Evolutionary conservation across 2,113 vertebrate species (phyloP).

Genomic region (Chaetura pelagica): DNA sequence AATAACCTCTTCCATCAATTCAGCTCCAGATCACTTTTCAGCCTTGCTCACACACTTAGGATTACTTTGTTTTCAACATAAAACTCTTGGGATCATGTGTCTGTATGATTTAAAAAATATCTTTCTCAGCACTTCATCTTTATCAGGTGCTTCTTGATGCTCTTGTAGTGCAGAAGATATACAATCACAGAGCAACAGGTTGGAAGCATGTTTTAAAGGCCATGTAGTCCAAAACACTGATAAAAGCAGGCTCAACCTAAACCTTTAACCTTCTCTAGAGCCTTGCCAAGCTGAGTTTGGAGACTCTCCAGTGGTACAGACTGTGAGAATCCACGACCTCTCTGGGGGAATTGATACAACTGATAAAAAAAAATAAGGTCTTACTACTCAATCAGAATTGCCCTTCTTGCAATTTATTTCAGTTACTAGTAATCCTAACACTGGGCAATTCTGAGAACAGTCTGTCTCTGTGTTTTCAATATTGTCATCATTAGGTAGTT

Average conservation of each 20-base stretch:
- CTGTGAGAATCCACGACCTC: not conserved
- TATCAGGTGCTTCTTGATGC: not conserved
- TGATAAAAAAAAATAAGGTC: accelerated
- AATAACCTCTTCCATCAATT: not conserved
- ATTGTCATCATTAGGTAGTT: not conserved
- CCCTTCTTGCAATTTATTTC: not conserved
- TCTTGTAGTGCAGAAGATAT: not conserved
- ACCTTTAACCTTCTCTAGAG: not conserved
- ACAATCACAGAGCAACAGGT: not conserved
- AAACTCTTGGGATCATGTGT: not conserved
- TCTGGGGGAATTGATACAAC: not conserved
- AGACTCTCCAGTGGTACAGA: not conserved
- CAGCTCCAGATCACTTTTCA: not conserved
- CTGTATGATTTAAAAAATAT: not conserved
- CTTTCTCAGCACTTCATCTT: not conserved
- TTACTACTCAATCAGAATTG: not conserved
- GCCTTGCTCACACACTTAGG: not conserved
- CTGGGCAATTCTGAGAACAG: not conserved
- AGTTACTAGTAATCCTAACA: not conserved
- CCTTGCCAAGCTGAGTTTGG: not conserved
- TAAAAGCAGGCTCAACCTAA: not conserved
- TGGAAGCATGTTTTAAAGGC: not conserved
- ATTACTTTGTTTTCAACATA: not conserved
- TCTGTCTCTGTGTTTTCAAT: not conserved
- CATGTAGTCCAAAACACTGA: not conserved